Evolutionary conservation across 2,113 vertebrate genomes (phyloP).

Genomic region (Euleptes europaea): DNA sequence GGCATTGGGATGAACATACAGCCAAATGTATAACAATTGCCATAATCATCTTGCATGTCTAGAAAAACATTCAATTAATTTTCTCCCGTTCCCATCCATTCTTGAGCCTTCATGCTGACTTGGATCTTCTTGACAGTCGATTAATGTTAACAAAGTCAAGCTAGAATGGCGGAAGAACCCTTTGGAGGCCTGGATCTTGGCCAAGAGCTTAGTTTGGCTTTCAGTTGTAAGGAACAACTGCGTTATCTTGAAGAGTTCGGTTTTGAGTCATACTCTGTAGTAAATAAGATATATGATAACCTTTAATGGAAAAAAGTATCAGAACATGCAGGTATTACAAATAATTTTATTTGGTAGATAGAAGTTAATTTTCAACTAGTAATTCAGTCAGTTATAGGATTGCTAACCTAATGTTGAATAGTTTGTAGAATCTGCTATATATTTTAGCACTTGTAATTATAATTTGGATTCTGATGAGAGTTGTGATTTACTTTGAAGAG

Average conservation of each 20-base stretch:
- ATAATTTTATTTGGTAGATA: neutral
- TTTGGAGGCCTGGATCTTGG: neutral
- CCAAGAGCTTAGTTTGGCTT: neutral
- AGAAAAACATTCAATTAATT: neutral
- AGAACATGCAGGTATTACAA: neutral
- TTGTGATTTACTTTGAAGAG: neutral
- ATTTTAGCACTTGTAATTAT: neutral
- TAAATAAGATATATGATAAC: neutral
- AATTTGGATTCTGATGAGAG: neutral
- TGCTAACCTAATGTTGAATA: conserved; percentile 33
- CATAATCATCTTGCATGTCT: neutral
- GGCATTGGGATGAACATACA: neutral
- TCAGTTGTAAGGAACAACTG: neutral
- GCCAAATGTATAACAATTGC: neutral
- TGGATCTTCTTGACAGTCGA: too few relatives aligned
- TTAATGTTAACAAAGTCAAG: too few relatives aligned
- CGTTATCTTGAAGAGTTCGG: too few relatives aligned
- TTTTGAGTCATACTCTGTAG: too few relatives aligned
- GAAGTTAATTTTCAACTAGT: conserved; percentile 16
- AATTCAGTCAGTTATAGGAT: conserved; percentile 36
- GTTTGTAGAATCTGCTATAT: neutral
- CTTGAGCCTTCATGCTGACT: too few relatives aligned
- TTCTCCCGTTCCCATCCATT: neutral
- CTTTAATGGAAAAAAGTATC: neutral
- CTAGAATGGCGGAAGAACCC: neutral